Percentiles rank a stretch among this genome's conserved stretches.
phyloP scores from a whole-genome alignment of 2,113 vertebrate genomes.

The Nerophis ophidion region DNA sequence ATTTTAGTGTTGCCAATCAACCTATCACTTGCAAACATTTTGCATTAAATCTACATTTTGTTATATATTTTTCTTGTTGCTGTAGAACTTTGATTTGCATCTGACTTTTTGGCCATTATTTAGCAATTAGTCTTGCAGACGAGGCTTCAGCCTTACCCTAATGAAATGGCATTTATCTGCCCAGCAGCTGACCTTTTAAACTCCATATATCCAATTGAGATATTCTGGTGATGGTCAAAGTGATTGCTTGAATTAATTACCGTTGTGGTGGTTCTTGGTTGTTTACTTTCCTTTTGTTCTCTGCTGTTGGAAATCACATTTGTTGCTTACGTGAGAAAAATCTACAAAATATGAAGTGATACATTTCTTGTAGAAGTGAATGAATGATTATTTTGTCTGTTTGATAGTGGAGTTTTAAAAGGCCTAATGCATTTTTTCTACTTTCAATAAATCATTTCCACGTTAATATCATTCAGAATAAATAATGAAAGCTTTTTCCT shows the following conservation, averaged over 20 bases:
- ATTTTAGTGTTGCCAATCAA: too few species aligned
- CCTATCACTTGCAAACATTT: not conserved
- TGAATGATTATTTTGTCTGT: not conserved
- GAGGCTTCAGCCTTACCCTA: conserved; percentile 40
- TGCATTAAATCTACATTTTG: not conserved
- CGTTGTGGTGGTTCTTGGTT: conserved; percentile 11
- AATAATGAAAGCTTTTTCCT: too few species aligned
- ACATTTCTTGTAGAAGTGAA: not conserved
- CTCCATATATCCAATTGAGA: conserved; percentile 59
- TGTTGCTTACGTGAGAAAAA: not conserved
- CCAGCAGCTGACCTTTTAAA: conserved; percentile 64
- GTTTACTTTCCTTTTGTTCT: conserved; percentile 27
- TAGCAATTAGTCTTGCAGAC: conserved; percentile 48
- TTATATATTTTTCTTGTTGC: not conserved
- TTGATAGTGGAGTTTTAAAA: too few species aligned
- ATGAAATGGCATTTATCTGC: conserved; percentile 71
- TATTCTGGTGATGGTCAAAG: conserved; percentile 35
- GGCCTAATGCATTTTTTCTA: too few species aligned
- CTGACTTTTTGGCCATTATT: conserved; percentile 39
- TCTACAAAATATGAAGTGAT: too few species aligned
- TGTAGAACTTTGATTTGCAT: not conserved
- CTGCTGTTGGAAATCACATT: not conserved
- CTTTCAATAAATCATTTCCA: not conserved
- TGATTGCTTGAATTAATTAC: conserved; percentile 56
- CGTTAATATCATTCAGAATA: not conserved